A percentile compares a stretch with the other conserved stretches of the same genome.
These are phyloP conservation scores for Alfaro cultratus DNA, from an alignment of 2,797 vertebrate species.

Conservation along the genomic window DNA sequence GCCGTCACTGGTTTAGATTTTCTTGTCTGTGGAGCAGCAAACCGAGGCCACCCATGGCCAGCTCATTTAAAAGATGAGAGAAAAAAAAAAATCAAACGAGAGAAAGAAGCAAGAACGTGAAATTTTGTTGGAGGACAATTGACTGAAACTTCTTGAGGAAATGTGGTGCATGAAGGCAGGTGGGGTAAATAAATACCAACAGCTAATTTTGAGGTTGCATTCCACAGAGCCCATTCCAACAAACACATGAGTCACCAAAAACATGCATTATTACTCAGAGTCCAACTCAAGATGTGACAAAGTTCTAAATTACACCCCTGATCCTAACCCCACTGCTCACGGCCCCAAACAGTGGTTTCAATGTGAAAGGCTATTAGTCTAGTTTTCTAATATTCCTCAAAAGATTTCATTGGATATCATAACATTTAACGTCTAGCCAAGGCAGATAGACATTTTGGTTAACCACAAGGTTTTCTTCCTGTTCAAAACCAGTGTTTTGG, in stretches of 20 bases:
- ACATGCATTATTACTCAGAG: constrained; percentile 66
- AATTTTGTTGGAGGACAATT: constrained; percentile 6
- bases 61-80: constrained; percentile 44
- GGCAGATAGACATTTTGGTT: background rate
- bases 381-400: background rate
- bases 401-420: background rate
- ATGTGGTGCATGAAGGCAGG: constrained; percentile 11
- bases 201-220: constrained; percentile 43
- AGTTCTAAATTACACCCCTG: constrained; percentile 19
- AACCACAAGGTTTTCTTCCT: background rate
- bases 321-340: constrained; percentile 24
- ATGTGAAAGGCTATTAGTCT: background rate
- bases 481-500: background rate
- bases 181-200: constrained; percentile 25
- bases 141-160: background rate
- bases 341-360: background rate
- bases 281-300: constrained; percentile 43
- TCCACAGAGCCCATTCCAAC: constrained; percentile 53
- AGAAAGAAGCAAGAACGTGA: constrained; percentile 19
- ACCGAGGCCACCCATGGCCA: constrained; percentile 71
- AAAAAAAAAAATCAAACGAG: background rate
- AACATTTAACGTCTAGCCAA: background rate
- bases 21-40: constrained; percentile 65
- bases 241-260: constrained; percentile 74
- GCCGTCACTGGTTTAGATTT: constrained; percentile 71